Percentiles rank a stretch among this genome's conserved stretches.
These are phyloP conservation scores for Borostomias antarcticus DNA, from an alignment of 2,797 vertebrate species.

Conservation along the genomic window DNA sequence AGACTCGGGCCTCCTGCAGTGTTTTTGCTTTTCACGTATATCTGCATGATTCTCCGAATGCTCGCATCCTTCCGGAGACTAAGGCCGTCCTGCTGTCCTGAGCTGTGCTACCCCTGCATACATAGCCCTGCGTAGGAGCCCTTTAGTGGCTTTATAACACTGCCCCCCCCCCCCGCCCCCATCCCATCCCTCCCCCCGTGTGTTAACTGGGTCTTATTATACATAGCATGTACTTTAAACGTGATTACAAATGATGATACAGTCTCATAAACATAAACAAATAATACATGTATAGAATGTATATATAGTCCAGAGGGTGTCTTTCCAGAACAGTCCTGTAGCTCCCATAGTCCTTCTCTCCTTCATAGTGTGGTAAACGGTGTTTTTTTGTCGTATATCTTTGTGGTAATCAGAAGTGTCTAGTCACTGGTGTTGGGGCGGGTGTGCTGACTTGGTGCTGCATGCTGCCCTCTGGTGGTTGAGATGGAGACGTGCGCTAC, in stretches of 20 bases:
- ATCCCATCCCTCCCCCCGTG: neutral
- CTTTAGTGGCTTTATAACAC: too few species aligned
- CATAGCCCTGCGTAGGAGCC: too few species aligned
- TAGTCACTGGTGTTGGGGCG: constrained; percentile 85
- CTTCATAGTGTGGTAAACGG: constrained; percentile 75
- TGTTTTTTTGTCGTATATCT: constrained; percentile 25
- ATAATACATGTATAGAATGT: constrained; percentile 63
- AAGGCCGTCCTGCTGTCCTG: too few species aligned
- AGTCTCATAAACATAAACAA: constrained; percentile 88
- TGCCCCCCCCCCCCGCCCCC: too few species aligned
- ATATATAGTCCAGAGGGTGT: constrained; percentile 67
- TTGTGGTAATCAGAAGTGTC: constrained; percentile 68
- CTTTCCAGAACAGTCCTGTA: constrained; percentile 59
- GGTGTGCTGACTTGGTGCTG: constrained; percentile 90
- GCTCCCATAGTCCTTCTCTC: constrained; percentile 63
- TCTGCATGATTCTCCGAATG: too few species aligned
- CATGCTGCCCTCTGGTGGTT: constrained; percentile 52
- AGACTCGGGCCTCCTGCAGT: too few species aligned
- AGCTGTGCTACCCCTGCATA: too few species aligned
- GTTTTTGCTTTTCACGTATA: too few species aligned
- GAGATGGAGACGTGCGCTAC: constrained; percentile 88
- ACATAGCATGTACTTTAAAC: constrained; percentile 88
- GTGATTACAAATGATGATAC: constrained; percentile 94
- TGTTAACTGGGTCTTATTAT: constrained; percentile 40
- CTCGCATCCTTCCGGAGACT: too few species aligned